Conservation (phyloP, 2,797 vertebrate genomes). For the Xiphophorus birchmanni region DNA sequence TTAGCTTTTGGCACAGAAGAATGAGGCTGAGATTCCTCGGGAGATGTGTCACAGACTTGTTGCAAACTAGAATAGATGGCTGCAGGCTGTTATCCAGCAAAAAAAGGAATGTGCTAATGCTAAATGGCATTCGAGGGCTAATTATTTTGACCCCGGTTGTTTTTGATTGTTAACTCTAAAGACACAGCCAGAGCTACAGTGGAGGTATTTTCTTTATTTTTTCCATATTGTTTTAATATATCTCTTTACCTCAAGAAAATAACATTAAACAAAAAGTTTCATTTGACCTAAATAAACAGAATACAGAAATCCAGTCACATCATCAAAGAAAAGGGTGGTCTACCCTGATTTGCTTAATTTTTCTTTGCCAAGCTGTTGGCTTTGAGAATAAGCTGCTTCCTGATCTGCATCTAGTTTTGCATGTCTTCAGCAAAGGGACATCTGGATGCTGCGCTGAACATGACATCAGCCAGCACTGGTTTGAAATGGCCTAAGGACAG, state of each 20-base stretch:
- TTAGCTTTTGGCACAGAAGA: background rate
- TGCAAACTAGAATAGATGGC: background rate
- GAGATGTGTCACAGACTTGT: background rate
- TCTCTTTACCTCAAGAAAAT: conserved; percentile 18
- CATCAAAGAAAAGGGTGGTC: conserved; percentile 24
- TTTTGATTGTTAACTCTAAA: background rate
- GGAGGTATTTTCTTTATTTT: background rate
- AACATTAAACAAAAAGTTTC: conserved; percentile 4
- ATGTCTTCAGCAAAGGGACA: conserved; percentile 51
- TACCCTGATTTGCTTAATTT: conserved; percentile 31
- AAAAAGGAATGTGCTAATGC: background rate
- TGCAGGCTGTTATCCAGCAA: background rate
- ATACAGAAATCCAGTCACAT: background rate
- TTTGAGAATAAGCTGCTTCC: conserved; percentile 57
- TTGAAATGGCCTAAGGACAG: conserved; percentile 47
- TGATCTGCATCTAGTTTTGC: conserved; percentile 50
- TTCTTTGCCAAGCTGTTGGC: conserved; percentile 33
- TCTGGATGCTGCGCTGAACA: conserved; percentile 52
- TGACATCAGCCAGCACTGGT: conserved; percentile 57
- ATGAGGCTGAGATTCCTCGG: background rate
- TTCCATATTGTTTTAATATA: background rate
- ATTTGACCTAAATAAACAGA: conserved; percentile 36
- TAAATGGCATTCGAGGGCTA: background rate
- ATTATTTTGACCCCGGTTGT: background rate
- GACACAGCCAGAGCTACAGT: background rate